A percentile compares a stretch with the other conserved stretches of the same genome.
These are phyloP conservation scores for Myopa testacea DNA, from an alignment of 2,888 invertebrate species.

Conservation along the genomic window DNA sequence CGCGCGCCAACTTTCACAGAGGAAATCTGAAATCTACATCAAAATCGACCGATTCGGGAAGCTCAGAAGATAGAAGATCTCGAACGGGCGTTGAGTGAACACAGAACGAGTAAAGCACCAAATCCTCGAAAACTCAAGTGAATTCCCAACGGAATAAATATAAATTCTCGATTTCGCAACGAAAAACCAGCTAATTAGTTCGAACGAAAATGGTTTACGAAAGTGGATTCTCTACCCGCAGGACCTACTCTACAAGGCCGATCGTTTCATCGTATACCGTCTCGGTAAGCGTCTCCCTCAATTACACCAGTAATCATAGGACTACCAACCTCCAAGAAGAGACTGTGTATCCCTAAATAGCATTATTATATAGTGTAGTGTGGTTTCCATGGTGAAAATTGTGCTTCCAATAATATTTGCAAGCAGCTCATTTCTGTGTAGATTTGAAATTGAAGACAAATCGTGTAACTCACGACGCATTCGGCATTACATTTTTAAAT, in stretches of 20 bases:
- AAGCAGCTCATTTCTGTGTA: conserved; percentile 12
- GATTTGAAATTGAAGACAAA: conserved; percentile 28
- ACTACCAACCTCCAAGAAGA: conserved; percentile 4
- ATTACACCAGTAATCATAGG: conserved; percentile 21
- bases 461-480: conserved; percentile 2
- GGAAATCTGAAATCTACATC: conserved; percentile 54
- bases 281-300: conserved; percentile 77
- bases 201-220: conserved; percentile 85
- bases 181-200: conserved; percentile 44
- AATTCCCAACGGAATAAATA: conserved; percentile 36
- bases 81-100: conserved; percentile 68
- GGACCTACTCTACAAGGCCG: conserved; percentile 80
- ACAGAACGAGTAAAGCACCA: conserved; percentile 58
- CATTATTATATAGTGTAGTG: conserved; percentile 51
- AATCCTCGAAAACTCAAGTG: conserved; percentile 39
- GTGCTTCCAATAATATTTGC: conserved; percentile 51
- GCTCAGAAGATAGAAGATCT: conserved; percentile 64
- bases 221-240: conserved; percentile 90
- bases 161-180: conserved; percentile 25
- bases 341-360: conserved; percentile 18
- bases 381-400: conserved; percentile 52
- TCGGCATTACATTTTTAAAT: not conserved
- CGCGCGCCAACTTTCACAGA: conserved; percentile 46
- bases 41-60: conserved; percentile 59
- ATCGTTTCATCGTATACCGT: conserved; percentile 79